Base-by-base conservation (phyloP, 2,888 invertebrate species). In the Eumerus sabulonum region DNA sequence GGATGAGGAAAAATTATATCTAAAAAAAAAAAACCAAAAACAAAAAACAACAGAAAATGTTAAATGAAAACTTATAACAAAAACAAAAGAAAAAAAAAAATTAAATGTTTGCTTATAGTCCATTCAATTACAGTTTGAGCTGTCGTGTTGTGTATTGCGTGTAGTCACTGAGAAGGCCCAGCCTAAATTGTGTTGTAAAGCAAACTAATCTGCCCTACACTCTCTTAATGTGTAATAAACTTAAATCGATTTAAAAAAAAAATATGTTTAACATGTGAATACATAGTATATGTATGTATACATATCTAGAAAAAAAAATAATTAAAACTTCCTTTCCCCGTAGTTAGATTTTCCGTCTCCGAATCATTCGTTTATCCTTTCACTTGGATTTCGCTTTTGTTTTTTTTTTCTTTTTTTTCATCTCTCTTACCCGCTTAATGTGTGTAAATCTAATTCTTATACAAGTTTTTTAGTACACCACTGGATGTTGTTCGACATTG, bases 401-500 rank as follows among this genome's bases (percentile, higher is more conserved):
- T n/a, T n/a, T n/a, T n/a, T n/a, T n/a, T n/a, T n/a, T n/a, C n/a
- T n/a, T n/a, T n/a, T n/a, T n/a, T 27, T 7, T 27, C 27, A 4
- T 27, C 7, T 7, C 27, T 27, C 7, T 2, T 27, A 7, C 7
- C 27, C 27, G 2, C 27, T 27, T 27, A 27, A 27, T 27, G 27
- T 27, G 2, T 27, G n/a, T n/a, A n/a, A n/a, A n/a, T n/a, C n/a
- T n/a, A n/a, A 27, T 7, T 27, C 2, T 27, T 27, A 27, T 7
- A 4, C 27, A 7, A 27, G 2, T 27, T 1, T 13, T 51, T 13
- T 88, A 88, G 85, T 88, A 88, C 82, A 89, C 88, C 82, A 88
- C 88, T 57, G 89, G 88, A 84, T 88, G 89, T 73, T 88, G 88
- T 70, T 88, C 89, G 38, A 88, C 89, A 82, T 87, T 88, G 54